Percentiles rank a stretch among this genome's conserved stretches.
Evolutionary conservation across 2,797 vertebrate species (phyloP).

Genomic region (Pteronotus mesoamericanus): DNA sequence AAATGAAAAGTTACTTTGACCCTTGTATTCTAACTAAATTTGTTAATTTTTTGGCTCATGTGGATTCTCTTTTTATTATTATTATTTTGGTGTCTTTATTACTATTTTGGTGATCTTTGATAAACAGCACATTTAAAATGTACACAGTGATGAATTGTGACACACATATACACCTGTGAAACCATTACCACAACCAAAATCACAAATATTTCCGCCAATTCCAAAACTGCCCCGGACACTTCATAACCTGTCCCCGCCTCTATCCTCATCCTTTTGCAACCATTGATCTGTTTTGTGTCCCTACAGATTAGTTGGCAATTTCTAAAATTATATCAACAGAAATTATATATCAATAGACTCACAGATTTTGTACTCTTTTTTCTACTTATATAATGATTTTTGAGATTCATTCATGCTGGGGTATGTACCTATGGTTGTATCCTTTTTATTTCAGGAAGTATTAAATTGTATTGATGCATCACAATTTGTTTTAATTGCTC

Average conservation of each 20-base stretch:
- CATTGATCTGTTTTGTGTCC: not conserved
- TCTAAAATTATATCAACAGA: not conserved
- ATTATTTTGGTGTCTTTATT: not conserved
- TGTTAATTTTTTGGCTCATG: not conserved
- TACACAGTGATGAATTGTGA: not conserved
- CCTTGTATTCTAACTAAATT: not conserved
- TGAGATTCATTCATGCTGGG: not conserved
- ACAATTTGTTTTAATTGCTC: not conserved
- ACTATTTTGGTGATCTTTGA: not conserved
- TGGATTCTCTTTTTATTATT: constrained; percentile 12
- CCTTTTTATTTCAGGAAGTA: not conserved
- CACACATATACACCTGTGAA: not conserved
- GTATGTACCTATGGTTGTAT: not conserved
- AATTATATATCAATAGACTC: not conserved
- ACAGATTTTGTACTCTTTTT: not conserved
- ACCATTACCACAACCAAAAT: not conserved
- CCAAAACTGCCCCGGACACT: not conserved
- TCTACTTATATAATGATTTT: not conserved
- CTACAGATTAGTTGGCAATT: not conserved
- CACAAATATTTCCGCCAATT: not conserved
- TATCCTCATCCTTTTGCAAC: not conserved
- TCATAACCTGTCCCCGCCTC: not conserved
- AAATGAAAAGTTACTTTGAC: not conserved
- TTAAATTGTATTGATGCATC: not conserved
- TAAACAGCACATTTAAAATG: not conserved